Evolutionary conservation across 2,888 invertebrate genomes (phyloP).

Genomic region (Acheta domesticus): DNA sequence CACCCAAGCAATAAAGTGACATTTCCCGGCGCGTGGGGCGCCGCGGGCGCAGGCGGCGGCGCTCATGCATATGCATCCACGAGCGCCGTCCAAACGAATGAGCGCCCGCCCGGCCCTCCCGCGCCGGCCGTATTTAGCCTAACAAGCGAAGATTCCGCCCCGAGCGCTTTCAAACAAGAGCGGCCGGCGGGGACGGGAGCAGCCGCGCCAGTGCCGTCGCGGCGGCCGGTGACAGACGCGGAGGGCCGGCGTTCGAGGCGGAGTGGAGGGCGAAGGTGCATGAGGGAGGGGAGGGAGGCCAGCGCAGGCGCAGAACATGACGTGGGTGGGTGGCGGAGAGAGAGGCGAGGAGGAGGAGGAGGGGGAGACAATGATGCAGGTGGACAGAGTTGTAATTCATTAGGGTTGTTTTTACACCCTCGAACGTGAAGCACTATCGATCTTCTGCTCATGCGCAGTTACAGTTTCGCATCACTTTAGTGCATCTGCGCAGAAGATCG

Average conservation of each 20-base stretch:
- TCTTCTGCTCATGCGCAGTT: too few species aligned
- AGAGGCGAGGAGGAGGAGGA: too few species aligned
- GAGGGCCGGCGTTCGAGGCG: not conserved
- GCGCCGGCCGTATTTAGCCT: not conserved
- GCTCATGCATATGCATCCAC: not conserved
- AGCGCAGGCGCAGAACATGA: too few species aligned
- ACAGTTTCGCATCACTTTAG: too few species aligned
- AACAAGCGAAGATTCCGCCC: constrained; percentile 4
- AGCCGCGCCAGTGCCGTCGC: not conserved
- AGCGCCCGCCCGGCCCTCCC: not conserved
- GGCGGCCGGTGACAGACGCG: not conserved
- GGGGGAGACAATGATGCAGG: too few species aligned
- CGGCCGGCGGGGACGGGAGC: not conserved
- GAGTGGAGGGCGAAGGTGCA: too few species aligned
- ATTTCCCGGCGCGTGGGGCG: not conserved
- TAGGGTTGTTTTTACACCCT: too few species aligned
- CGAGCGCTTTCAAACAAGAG: not conserved
- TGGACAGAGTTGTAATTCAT: too few species aligned
- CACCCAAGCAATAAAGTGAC: not conserved
- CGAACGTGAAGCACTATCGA: too few species aligned
- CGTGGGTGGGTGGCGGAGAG: too few species aligned
- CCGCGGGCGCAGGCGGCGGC: not conserved
- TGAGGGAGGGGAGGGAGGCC: too few species aligned
- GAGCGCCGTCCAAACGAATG: not conserved
- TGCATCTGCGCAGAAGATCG: too few species aligned